Base-by-base conservation (phyloP, 1,140 invertebrate species). In the Eueides isabella region DNA sequence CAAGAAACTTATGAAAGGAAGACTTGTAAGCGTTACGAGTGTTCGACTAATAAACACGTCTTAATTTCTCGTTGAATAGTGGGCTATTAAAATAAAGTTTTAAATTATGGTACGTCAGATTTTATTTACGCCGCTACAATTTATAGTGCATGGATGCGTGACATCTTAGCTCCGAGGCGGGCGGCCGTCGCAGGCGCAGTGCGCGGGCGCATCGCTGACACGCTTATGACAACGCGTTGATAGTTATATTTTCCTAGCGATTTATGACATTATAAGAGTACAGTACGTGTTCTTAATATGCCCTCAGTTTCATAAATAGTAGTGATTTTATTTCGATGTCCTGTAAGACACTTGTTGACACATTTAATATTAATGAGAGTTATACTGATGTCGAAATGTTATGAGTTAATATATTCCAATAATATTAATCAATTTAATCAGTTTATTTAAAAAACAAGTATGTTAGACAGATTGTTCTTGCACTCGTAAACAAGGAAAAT, bases 201-300 rank as follows among this genome's bases (percentile, higher is more conserved):
- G 81, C 83, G 79, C 83, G 82, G 74, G 79, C 82, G 80, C 86
- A 79, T 75, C 82, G 76, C 61, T 79, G 84, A 85, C 83, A 79
- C 80, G 83, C 81, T 77, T 92, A 93, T 93, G 91, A 93, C 91
- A 86, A 72, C 80, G 80, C 82, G 90, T 72, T 92, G 90, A 93
- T 82, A 77, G 87, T 90, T 93, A 93, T 93, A 93, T 93, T 91
- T 91, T 91, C 87, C 87, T 91, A 84, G 92, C 91, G 86, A 93
- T 93, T 93, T 93, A 93, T 92, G 82, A 82, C 85, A 86, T 90
- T 91, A 91, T 92, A 93, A 92, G 90, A 92, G 87, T 78, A 79
- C 81, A 74, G 80, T 84, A 80, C 80, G 80, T 85, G 83, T 85
- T 84, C 84, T 91, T 91, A 89, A 90, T 90, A 87, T 84, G 80